Evolutionary conservation across 2,113 vertebrate genomes (phyloP).

Genomic region (Psilopogon haemacephalus): DNA sequence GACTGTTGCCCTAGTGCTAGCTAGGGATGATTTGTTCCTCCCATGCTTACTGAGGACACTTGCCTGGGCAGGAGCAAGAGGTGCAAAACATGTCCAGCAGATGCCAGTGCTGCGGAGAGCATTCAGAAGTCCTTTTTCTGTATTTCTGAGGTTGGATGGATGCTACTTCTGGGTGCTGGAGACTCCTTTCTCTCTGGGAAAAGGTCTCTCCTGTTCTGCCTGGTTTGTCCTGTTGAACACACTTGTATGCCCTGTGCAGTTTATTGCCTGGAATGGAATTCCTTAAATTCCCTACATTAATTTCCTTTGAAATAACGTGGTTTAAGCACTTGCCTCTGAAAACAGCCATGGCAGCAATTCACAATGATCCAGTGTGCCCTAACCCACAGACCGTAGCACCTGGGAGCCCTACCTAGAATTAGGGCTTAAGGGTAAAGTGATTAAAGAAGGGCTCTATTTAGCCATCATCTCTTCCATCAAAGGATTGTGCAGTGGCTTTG

Average conservation of each 20-base stretch:
- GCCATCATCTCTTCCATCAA: not conserved
- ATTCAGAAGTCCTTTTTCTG: not conserved
- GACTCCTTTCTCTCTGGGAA: not conserved
- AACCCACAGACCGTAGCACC: not conserved
- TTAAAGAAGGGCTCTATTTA: not conserved
- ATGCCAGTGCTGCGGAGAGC: rapidly evolving
- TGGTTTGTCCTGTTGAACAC: not conserved
- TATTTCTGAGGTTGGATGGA: not conserved
- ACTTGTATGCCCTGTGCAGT: not conserved
- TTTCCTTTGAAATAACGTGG: not conserved
- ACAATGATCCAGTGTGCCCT: rapidly evolving
- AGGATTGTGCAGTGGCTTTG: not conserved
- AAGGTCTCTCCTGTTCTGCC: not conserved
- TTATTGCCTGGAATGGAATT: not conserved
- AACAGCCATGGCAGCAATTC: rapidly evolving
- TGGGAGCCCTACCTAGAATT: not conserved
- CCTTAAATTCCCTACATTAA: not conserved
- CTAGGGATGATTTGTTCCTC: not conserved
- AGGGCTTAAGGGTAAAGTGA: not conserved
- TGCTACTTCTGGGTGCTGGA: not conserved
- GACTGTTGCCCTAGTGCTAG: not conserved
- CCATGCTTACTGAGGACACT: rapidly evolving
- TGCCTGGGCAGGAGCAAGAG: not conserved
- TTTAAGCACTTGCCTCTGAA: not conserved
- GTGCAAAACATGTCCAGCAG: not conserved